Base-by-base conservation (phyloP, 1,140 invertebrate genomes). In the Zaprionus kolodkinae region DNA sequence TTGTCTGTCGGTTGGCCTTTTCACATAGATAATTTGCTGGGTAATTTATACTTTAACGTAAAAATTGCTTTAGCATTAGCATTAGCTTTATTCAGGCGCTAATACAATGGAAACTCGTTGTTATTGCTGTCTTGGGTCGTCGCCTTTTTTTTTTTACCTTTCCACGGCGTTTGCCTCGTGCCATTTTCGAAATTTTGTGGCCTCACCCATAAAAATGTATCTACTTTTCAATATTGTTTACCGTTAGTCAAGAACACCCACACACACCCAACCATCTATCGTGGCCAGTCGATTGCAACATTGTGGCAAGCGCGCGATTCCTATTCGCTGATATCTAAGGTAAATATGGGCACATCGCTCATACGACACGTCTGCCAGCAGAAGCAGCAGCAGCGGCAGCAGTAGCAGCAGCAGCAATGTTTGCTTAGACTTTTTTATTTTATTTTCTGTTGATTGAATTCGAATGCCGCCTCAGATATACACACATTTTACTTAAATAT, bases 361-460 rank as follows among this genome's bases (percentile, higher is more conserved):
- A 69, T 74, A 62, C 72, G 72, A 62, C 72, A 57, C 55, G 72
- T 70, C 60, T 57, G 54, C 69, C 81, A 45, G 57, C 33, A 43
- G 59, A 30, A 56, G 21, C 21, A 21, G 21, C 2, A 21, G 21
- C 21, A 21, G 21, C 1, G 21, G 21, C 38, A 56, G 21, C 2
- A 21, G 21, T 2, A 21, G 21, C 1, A 2, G 21, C 38, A 56
- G 21, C 25, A 56, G 57, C 35, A 74, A 50, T 70, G 66, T 62
- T 57, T 62, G 52, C 50, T 36, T 52, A 35, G 52, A 25, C 33
- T 15, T 12, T 15, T 12, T 52, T 30, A 38, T 59, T 63, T 63
- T 25, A 30, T 30, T 52, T 43, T 71, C 30, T 50, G 68, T 62
- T 82, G 83, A 87, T 79, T 82, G 68, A 79, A 76, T 71, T 78